Evolutionary conservation across 2,888 invertebrate species (phyloP), one percentile per base, ranked within the genome.

Genomic region (Diarsia rubi): DNA sequence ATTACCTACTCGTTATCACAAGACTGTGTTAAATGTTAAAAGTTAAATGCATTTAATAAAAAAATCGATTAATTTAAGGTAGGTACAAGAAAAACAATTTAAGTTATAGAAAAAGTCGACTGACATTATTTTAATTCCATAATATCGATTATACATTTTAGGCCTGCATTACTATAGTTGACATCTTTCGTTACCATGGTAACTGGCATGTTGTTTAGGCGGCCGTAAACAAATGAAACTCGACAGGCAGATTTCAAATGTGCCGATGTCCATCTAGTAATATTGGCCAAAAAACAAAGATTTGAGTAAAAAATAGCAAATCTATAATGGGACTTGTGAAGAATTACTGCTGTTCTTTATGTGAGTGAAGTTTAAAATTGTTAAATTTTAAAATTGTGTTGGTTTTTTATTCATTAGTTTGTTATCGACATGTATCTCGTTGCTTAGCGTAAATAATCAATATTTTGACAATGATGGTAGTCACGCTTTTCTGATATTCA

Each of bases 151-250:
- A 88, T n/a, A 93, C 91, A 90, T 82, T 87, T 87, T 79, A 76
- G 80, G n/a, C 88, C 69, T 91, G 85, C 24, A 27, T 92, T 91
- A 90, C 90, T 93, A 90, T 77, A 91, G 94, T 93, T 95, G 95
- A 91, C 94, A 93, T 87, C 79, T 74, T 68, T 75, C 45, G 95
- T 96, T 91, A 83, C 90, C 91, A 95, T 95, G 90, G 91, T 85
- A 92, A 96, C 95, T 69, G 85, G 78, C 89, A 89, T 85, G 83
- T 92, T 96, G 95, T 95, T 96, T 94, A 84, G 91, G 90, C 89
- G 89, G 88, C 90, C 80, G 94, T 95, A 96, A 96, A 96, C 96
- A 96, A 96, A 95, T 94, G 96, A 96, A 94, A 88, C 90, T 90
- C 93, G 93, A 89, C 89, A 88, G 89, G 86, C 90, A 88, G 88